Evolutionary conservation across 1,140 invertebrate species (phyloP).

Genomic region (Trypoxylus dichotomus): DNA sequence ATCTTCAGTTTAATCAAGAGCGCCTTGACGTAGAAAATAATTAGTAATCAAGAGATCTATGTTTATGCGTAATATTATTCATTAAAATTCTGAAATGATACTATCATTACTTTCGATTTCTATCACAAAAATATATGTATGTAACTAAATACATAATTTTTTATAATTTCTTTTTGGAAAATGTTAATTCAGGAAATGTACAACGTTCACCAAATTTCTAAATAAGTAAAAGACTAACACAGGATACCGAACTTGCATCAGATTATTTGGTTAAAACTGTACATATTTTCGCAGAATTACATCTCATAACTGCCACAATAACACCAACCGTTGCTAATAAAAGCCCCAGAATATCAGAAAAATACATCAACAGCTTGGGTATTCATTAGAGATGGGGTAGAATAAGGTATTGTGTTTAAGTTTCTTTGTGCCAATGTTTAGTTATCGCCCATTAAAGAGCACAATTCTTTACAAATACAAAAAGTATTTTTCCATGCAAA

Average conservation of each 20-base stretch:
- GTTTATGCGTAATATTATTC: too few species aligned
- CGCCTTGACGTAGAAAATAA: too few species aligned
- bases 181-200: too few species aligned
- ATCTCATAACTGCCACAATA: neutral
- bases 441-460: conserved; percentile 21
- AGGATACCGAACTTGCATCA: neutral
- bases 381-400: conserved; percentile 23
- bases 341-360: conserved; percentile 4
- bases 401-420: conserved; percentile 15
- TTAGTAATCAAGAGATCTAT: too few species aligned
- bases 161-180: too few species aligned
- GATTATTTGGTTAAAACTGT: neutral
- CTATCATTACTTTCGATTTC: too few species aligned
- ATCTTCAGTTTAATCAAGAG: too few species aligned
- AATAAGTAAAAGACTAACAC: too few species aligned
- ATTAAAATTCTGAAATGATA: too few species aligned
- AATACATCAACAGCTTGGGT: conserved; percentile 16
- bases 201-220: too few species aligned
- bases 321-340: neutral
- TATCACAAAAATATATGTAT: too few species aligned
- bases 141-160: too few species aligned
- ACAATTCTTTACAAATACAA: conserved; percentile 12
- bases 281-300: neutral
- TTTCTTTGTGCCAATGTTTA: conserved; percentile 10
- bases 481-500: conserved; percentile 29